These are phyloP conservation scores for Isichthys henryi DNA, from an alignment of 2,113 vertebrate species.

Conservation along the genomic window DNA sequence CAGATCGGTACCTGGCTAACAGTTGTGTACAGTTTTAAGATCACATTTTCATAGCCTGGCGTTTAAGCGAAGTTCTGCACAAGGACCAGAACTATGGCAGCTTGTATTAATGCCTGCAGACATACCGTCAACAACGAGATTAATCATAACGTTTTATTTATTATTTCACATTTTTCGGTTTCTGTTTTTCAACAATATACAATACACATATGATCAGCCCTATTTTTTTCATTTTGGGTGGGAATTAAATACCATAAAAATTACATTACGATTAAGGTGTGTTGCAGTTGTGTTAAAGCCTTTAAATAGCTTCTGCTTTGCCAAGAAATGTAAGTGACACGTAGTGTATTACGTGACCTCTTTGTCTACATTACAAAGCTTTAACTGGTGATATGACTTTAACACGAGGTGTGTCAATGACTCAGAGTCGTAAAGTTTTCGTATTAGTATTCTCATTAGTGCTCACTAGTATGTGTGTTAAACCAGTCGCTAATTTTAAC, in stretches of 20 bases:
- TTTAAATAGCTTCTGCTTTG: slow-evolving; percentile 3
- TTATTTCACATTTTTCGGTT: neutral
- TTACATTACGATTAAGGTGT: slow-evolving; percentile 10
- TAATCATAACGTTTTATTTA: neutral
- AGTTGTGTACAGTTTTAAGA: neutral
- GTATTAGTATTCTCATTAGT: neutral
- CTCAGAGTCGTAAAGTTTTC: slow-evolving; percentile 12
- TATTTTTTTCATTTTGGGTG: neutral
- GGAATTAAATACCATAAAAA: neutral
- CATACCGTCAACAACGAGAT: neutral
- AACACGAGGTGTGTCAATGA: slow-evolving; percentile 14
- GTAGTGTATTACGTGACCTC: slow-evolving; percentile 15
- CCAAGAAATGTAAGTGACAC: neutral
- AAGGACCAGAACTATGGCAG: neutral
- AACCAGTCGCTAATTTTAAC: neutral
- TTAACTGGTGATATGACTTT: neutral
- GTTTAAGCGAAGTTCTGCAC: neutral
- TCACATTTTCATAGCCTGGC: neutral
- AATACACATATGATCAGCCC: slow-evolving; percentile 6
- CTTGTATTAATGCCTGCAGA: neutral
- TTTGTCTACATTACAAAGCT: slow-evolving; percentile 11
- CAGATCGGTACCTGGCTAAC: neutral
- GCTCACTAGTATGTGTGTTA: neutral
- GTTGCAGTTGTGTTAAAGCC: neutral
- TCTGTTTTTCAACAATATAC: neutral